Percentiles rank a stretch among this genome's conserved stretches.
phyloP scores from a whole-genome alignment of 2,113 vertebrate species.

The crab-eating macaque (Macaca fascicularis) region T2T-MFA8v1.1 NC_088391.1:97852001-97852500 shows the following conservation, averaged over 20 bases:
- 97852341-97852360: neutral
- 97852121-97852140: accelerated
- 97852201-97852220: neutral
- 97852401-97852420: accelerated
- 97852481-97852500: accelerated
- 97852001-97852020: neutral
- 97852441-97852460: neutral
- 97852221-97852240: neutral
- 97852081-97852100: neutral
- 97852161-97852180: neutral
- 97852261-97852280: neutral
- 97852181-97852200: neutral
- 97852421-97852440: accelerated
- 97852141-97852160: neutral
- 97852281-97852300: neutral
- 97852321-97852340: neutral
- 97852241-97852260: neutral
- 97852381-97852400: no score
- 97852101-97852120: no score
- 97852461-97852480: neutral
- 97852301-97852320: neutral
- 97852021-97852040: neutral
- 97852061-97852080: no score
- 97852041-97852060: neutral
- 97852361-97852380: neutral